Base-by-base conservation (phyloP, 2,113 vertebrate species). In the Parotia lawesii region DNA sequence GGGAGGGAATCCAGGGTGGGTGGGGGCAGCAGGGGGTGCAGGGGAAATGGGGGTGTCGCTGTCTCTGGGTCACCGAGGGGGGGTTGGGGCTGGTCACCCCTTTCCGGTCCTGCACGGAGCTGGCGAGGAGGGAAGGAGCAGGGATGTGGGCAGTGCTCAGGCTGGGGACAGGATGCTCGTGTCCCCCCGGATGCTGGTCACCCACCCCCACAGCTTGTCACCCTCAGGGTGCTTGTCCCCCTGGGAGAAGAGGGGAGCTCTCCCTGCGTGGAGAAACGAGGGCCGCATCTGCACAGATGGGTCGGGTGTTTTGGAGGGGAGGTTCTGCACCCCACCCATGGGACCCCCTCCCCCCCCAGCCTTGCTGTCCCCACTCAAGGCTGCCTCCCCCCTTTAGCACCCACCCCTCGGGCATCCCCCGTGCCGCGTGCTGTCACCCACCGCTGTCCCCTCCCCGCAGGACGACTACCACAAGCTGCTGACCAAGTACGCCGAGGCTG, bases 401-500 rank as follows among this genome's bases (percentile, higher is more conserved):
- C 58, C 54, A 35, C 24, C 40, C 50, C 50, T 44, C 0, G 33
- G 28, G 45, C 29, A 28, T 5, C 20, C 29, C 69, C 28, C 5
- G 2, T 1, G 3, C 54, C 0, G 0, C 42, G 15, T 22, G 48
- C 58, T 15, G 5, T 57, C 75, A 14, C 73, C 57, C 58, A 14
- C 47, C 2, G 20, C 2, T 48, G 54, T 38, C 40, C 73, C 89
- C 53, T 21, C 10, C 21, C 72, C 11, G 6, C 96, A 99, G 99
- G 99, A 99, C 13, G 98, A 99, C 88, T 98, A 99, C 94, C 98
- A 98, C 97, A 98, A 93, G 87, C 98, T 99, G 95, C 98, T 99
- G 96, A 99, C 98, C 70, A 99, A 99, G 96, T 98, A 99, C 1
- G 99, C 99, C 0, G 99, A 99, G 94, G 99, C 99, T 0, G 98